phyloP scores from a whole-genome alignment of 2,113 vertebrate species.

The Tenrec ecaudatus region DNA sequence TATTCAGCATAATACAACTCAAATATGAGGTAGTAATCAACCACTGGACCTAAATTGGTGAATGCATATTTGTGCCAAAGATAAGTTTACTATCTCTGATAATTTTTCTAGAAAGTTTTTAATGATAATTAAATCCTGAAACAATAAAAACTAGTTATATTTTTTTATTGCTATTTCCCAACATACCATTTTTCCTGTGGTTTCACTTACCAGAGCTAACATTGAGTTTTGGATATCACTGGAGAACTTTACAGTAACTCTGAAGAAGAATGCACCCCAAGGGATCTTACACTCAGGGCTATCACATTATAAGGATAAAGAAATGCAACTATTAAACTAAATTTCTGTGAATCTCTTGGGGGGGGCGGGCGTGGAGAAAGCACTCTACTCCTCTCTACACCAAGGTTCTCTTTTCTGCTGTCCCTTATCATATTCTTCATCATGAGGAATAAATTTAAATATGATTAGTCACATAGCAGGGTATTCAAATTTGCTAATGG shows the following conservation, averaged over 20 bases:
- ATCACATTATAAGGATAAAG: slow-evolving; percentile 60
- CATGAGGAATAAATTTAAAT: neutral
- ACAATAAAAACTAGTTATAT: slow-evolving; percentile 56
- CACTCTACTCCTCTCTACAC: neutral
- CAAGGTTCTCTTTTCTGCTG: accelerated
- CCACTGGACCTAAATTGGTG: slow-evolving; percentile 69
- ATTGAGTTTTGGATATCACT: slow-evolving; percentile 70
- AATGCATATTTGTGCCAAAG: slow-evolving; percentile 64
- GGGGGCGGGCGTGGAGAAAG: neutral
- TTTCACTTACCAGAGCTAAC: slow-evolving; percentile 80
- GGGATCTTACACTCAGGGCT: slow-evolving; percentile 82
- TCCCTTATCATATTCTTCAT: neutral
- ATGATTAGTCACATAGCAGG: no score
- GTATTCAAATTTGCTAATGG: neutral
- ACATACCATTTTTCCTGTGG: slow-evolving; percentile 76
- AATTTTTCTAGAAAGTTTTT: slow-evolving; percentile 70
- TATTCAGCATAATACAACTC: slow-evolving; percentile 55
- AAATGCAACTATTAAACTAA: neutral
- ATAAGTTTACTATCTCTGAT: slow-evolving; percentile 61
- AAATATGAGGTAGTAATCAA: slow-evolving; percentile 68
- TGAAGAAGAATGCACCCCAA: slow-evolving; percentile 29
- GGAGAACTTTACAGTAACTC: slow-evolving; percentile 86
- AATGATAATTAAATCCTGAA: slow-evolving; percentile 70
- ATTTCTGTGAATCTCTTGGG: neutral
- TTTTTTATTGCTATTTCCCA: slow-evolving; percentile 82